phyloP scores from a whole-genome alignment of 2,797 vertebrate genomes.

The Poecile montanus region DNA sequence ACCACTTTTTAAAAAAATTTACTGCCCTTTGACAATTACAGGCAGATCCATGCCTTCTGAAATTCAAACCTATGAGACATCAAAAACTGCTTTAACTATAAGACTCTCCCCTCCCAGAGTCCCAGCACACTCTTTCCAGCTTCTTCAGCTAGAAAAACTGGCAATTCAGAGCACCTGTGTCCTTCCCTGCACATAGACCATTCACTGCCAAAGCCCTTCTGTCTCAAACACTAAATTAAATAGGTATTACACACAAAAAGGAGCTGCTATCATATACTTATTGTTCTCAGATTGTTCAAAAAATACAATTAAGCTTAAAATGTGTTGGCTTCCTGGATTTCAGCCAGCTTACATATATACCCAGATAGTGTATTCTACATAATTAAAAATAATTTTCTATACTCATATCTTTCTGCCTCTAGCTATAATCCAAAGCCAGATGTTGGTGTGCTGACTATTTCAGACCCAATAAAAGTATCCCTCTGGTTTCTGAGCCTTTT shows the following conservation, averaged over 20 bases:
- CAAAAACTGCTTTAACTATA: neutral
- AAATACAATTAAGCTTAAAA: neutral
- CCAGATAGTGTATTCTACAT: neutral
- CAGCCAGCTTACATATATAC: neutral
- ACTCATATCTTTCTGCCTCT: neutral
- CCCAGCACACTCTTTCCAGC: neutral
- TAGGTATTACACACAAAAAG: neutral
- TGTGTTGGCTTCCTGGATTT: neutral
- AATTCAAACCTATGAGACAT: neutral
- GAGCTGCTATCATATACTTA: neutral
- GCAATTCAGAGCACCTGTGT: neutral
- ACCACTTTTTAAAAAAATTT: neutral
- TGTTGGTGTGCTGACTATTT: neutral
- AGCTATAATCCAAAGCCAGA: neutral
- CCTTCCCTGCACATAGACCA: neutral
- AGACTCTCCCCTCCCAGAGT: neutral
- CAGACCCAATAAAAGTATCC: neutral
- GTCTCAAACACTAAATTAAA: neutral
- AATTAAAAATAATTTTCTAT: neutral
- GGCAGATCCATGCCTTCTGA: neutral
- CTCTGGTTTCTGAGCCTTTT: neutral
- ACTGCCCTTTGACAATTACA: neutral
- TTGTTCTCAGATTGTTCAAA: neutral
- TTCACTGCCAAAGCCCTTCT: neutral
- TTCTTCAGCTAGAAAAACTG: neutral